Conservation (phyloP, 1,140 invertebrate genomes). For the Chlorops oryzae region DNA sequence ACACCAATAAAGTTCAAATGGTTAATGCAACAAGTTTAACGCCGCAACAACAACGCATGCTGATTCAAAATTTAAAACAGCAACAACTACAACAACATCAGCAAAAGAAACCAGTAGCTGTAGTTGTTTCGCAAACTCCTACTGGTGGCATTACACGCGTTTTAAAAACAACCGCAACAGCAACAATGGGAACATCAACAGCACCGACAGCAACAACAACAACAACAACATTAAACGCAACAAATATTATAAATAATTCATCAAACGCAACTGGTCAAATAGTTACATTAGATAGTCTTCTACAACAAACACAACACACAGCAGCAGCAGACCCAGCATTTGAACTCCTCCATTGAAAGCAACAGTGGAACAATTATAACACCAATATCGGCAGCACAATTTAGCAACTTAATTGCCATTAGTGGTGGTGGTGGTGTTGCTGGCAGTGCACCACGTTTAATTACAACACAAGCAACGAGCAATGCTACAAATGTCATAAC, state of each 20-base stretch:
- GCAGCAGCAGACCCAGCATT: too few relatives aligned
- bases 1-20: constrained; percentile 19
- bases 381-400: constrained; percentile 3
- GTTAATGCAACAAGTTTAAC: constrained; percentile 38
- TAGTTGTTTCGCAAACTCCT: constrained; percentile 9
- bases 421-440: too few relatives aligned
- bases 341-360: too few relatives aligned
- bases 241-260: background rate
- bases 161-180: constrained; percentile 14
- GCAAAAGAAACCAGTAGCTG: constrained; percentile 2
- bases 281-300: constrained; percentile 61
- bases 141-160: background rate
- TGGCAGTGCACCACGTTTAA: constrained; percentile 4
- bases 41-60: constrained; percentile 47
- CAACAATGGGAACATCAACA: background rate
- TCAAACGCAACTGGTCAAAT: constrained; percentile 53
- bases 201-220: background rate
- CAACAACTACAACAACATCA: constrained; percentile 16
- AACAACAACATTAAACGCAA: background rate
- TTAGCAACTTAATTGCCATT: too few relatives aligned
- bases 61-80: constrained; percentile 47
- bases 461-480: background rate
- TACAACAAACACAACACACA: too few relatives aligned
- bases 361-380: too few relatives aligned
- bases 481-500: constrained; percentile 13